Conservation (phyloP, 2,113 vertebrate species). For the Sinocyclocheilus rhinocerous region DNA sequence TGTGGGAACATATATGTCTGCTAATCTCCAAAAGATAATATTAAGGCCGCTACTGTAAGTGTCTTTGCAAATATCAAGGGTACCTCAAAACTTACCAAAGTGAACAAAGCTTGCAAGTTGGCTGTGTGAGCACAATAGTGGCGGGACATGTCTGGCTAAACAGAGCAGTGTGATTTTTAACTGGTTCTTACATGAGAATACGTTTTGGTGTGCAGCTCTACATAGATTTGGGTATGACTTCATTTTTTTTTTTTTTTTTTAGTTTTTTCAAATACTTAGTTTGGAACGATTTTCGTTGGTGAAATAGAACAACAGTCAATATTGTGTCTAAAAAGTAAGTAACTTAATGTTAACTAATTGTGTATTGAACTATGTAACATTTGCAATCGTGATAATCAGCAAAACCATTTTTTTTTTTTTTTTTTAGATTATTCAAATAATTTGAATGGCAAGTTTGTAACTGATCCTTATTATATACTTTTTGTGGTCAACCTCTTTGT, state of each 20-base stretch:
- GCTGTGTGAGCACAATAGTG: conserved; percentile 11
- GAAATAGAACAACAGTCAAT: too few species aligned
- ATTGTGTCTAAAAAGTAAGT: too few species aligned
- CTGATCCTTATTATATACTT: background rate
- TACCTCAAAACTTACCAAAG: background rate
- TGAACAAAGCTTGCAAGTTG: conserved; percentile 24
- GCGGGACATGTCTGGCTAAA: conserved; percentile 63
- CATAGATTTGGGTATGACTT: background rate
- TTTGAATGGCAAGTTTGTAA: background rate
- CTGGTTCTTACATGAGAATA: background rate
- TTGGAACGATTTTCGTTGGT: too few species aligned
- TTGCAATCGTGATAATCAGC: too few species aligned
- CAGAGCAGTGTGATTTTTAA: background rate
- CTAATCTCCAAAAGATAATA: conserved; percentile 43
- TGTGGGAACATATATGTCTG: background rate
- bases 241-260: background rate
- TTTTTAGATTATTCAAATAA: background rate
- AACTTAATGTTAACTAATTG: too few species aligned
- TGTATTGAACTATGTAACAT: too few species aligned
- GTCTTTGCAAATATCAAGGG: conserved; percentile 10
- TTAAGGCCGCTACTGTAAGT: background rate
- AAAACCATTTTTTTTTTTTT: too few species aligned
- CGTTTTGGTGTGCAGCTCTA: background rate
- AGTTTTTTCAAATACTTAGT: background rate
- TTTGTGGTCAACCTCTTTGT: background rate